Percentiles rank a stretch among this genome's conserved stretches.
phyloP scores from a whole-genome alignment of 2,888 invertebrate species.

The Luperina testacea region DNA sequence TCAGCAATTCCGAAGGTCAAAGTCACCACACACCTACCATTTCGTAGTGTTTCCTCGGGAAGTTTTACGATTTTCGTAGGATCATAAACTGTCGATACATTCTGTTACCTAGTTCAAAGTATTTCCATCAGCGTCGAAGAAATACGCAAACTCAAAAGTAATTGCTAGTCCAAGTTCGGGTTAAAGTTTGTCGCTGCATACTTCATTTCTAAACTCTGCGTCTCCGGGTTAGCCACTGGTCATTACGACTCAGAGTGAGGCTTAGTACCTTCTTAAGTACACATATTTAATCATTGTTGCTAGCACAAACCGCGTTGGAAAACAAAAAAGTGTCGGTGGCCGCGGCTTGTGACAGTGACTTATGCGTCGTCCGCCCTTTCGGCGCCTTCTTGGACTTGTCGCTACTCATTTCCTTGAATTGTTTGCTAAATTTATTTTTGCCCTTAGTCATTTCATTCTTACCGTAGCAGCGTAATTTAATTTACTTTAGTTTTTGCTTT shows the following conservation, averaged over 20 bases:
- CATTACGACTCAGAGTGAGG: conserved; percentile 53
- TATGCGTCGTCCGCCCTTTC: conserved; percentile 84
- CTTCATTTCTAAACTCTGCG: conserved; percentile 34
- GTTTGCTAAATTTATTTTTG: conserved; percentile 74
- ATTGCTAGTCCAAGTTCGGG: conserved; percentile 26
- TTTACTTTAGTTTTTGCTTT: conserved; percentile 39
- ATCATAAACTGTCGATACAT: conserved; percentile 18
- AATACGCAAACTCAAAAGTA: conserved; percentile 28
- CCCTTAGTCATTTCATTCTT: conserved; percentile 52
- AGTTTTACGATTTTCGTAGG: conserved; percentile 7
- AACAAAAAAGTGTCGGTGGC: conserved; percentile 81
- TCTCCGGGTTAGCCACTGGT: conserved; percentile 34
- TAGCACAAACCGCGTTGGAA: conserved; percentile 76
- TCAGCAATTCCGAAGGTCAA: background rate
- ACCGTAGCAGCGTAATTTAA: conserved; percentile 32
- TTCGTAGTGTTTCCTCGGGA: conserved; percentile 8
- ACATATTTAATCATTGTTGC: conserved; percentile 79
- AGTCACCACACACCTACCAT: background rate
- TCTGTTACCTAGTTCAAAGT: background rate
- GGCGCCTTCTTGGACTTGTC: conserved; percentile 81
- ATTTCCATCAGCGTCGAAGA: conserved; percentile 6
- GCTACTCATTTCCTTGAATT: conserved; percentile 81
- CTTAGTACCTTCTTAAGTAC: conserved; percentile 46
- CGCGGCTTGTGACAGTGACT: conserved; percentile 86
- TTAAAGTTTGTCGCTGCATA: conserved; percentile 25